Evolutionary conservation across 2,888 invertebrate species (phyloP), one percentile per base, ranked within the genome.

Genomic region (Oscheius onirici): DNA sequence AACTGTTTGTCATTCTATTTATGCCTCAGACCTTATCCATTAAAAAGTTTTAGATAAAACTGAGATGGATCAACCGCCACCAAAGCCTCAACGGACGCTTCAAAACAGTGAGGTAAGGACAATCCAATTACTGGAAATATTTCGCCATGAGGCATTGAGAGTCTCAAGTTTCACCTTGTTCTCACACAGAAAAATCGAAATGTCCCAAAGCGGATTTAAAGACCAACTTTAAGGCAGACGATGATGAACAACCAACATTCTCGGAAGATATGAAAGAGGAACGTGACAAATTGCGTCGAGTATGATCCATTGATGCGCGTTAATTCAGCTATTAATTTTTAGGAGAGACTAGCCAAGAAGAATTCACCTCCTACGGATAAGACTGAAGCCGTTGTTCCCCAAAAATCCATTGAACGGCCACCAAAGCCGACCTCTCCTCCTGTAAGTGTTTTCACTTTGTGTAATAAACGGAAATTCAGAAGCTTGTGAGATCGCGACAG

Each of bases 251-350:
- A 43, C 82, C 82, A 0, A 75, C 74, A 11, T 82, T 82, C 60
- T 80, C 80, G 1, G 82, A 82, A 57, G 82, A 82, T 46, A 82
- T 82, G 82, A 65, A 73, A 41, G 79, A 80, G 46, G 78, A 80
- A 43, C 52, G 82, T 40, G 73, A 74, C 60, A 69, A 73, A 60
- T 43, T 78, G 15, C 49, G 71, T 65, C 71, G 74, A 28, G 67
- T 70, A 57, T 13, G 60, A 28, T 41, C 13, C 1, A 43, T n/a
- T 26, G 22, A 41, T 41, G 24, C 8, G 55, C 6, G 20, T 40
- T 13, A 54, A 26, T 41, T 22, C 11, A 3, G 1, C 15, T 55
- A 1, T 55, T n/a, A 24, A 34, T 34, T 68, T 22, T 1, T 17
- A 55, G 34, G 44, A 51, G 28, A 15, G 17, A 22, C 24, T 40